Conservation (phyloP, 2,888 invertebrate species). For the Pammene fasciana region DNA sequence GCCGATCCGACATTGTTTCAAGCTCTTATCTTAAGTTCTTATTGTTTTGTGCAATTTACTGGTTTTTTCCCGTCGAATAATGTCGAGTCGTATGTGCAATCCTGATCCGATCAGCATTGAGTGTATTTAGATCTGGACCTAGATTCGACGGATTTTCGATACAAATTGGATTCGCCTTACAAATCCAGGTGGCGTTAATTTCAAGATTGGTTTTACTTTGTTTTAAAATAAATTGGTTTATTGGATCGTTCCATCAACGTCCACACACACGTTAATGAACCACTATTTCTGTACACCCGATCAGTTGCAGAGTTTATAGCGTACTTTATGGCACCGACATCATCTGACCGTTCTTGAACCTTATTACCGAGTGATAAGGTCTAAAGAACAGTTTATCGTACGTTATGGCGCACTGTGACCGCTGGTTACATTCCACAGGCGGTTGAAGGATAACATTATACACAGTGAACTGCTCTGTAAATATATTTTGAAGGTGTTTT, state of each 20-base stretch:
- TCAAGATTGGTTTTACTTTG: background rate
- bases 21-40: too few relatives aligned
- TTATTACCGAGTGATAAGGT: background rate
- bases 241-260: slow-evolving; percentile 13
- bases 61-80: too few relatives aligned
- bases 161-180: background rate
- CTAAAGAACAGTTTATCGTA: background rate
- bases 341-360: background rate
- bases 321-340: background rate
- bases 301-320: slow-evolving; percentile 24
- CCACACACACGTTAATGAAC: slow-evolving; percentile 19
- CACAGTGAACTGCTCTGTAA: slow-evolving; percentile 4
- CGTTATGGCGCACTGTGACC: slow-evolving; percentile 20
- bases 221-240: too few relatives aligned
- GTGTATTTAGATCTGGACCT: background rate
- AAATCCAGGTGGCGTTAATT: background rate
- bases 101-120: background rate
- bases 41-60: too few relatives aligned
- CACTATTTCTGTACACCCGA: slow-evolving; percentile 27
- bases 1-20: too few relatives aligned
- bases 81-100: background rate
- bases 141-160: background rate
- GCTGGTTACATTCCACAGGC: slow-evolving; percentile 6
- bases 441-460: slow-evolving; percentile 26
- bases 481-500: background rate